Evolutionary conservation across 1,140 invertebrate species (phyloP), one percentile per base, ranked within the genome.

Genomic region (Achatina immaculata): DNA sequence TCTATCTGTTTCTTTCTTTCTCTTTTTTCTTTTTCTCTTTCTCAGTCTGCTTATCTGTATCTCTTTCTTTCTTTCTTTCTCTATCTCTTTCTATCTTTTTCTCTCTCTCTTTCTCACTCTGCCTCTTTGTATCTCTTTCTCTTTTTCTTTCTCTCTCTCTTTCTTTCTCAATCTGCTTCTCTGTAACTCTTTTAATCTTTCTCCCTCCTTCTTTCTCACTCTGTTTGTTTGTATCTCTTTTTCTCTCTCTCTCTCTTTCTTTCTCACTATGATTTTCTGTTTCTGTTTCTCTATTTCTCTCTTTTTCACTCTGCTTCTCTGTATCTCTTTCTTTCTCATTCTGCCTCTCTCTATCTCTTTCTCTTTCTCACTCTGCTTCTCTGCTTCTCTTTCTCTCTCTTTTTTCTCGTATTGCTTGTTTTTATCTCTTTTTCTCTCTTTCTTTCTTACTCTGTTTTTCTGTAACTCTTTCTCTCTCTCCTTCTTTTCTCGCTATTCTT

Each of bases 51-150:
- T 24, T 55, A 11, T 55, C 51, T 55, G 11, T 55, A 11, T 42
- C 69, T 73, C 69, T 40, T 38, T 73, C 69, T 73, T 38, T 42
- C 69, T 73, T 38, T 73, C 69, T 73, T 24, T 73, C 69, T 73
- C 69, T 42, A 34, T 55, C 51, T 55, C 51, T 55, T 24, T 55
- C 45, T 45, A 2, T 43, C 6, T 55, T 4, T 28, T 1, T 36
- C 16, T 45, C 3, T 45, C 38, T 42, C 24, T 40, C 40, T n/a
- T 9, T 42, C 11, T 42, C 40, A 6, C 21, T 28, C 11, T 14
- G n/a, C 43, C 51, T n/a, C 51, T n/a, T 21, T 55, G 3, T 14
- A 21, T 55, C 51, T 55, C 24, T 55, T 24, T 55, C 11, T 73
- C 40, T 42, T 19, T 73, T 14, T 28, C 34, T 73, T 42, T 38